Evolutionary conservation across 2,113 vertebrate species (phyloP), one percentile per base, ranked within the genome.

Genomic region (Egretta garzetta): DNA sequence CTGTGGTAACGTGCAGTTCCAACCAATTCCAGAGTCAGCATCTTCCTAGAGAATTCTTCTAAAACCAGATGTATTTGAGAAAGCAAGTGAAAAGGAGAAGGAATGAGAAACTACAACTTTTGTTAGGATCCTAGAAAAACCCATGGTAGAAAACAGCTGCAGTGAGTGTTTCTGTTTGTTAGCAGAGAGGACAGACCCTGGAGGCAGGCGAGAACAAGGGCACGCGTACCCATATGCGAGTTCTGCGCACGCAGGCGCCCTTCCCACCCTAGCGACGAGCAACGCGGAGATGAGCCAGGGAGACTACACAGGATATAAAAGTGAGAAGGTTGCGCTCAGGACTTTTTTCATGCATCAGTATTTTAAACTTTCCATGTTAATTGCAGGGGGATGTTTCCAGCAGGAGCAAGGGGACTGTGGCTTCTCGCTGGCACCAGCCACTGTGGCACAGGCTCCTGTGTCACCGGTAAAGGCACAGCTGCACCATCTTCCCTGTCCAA

Each of bases 201-300:
- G 30, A 43, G 30, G 45, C 2, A 30, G 32, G 45, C 16, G 52
- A 26, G 76, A 72, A 35, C 26, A 59, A 71, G 43, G 21, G 33
- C 1, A 2, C 11, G 6, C 18, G 64, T 53, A 60, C 39, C 16
- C 43, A 4, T 12, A 14, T 9, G 9, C 1, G 3, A 60, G 18
- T 55, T 71, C n/a, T 66, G 23, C 47, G 19, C 8, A 14, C 53
- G 9, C 20, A 16, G 58, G 18, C 47, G 37, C 10, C 26, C n/a
- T 12, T 68, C 20, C 1, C 14, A 47, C 9, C 30, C 11, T 22
- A 6, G 16, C 2, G 26, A 24, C 41, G 58, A 64, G 39, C 55
- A 35, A 9, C 10, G 3, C 5, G 14, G 14, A 24, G 13, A 10
- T 39, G 62, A 81, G 47, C 20, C 52, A 41, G 28, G 37, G 35